Percentiles rank a stretch among this genome's conserved stretches.
phyloP scores from a whole-genome alignment of 2,113 vertebrate genomes.

The Mus musculus region GRCm39 chr2:86864501-86865000 shows the following conservation, averaged over 20 bases:
- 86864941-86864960: not conserved
- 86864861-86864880: not conserved
- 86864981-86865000: not conserved
- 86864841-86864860: not conserved
- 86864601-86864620: not conserved
- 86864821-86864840: not conserved
- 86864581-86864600: not conserved
- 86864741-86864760: not conserved
- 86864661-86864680: not conserved
- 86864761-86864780: not conserved
- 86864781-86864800: not conserved
- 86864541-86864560: conserved; percentile 39
- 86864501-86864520: conserved; percentile 42
- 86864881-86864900: not conserved
- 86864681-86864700: not conserved
- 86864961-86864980: not conserved
- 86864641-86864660: not conserved
- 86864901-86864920: not conserved
- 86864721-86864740: not conserved
- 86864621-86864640: not conserved
- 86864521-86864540: conserved; percentile 60
- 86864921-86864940: not conserved
- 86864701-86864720: not conserved
- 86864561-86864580: not conserved
- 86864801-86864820: not conserved